These are phyloP conservation scores for Drosophila quadrilineata DNA, from an alignment of 1,140 invertebrate species.

Conservation along the genomic window DNA sequence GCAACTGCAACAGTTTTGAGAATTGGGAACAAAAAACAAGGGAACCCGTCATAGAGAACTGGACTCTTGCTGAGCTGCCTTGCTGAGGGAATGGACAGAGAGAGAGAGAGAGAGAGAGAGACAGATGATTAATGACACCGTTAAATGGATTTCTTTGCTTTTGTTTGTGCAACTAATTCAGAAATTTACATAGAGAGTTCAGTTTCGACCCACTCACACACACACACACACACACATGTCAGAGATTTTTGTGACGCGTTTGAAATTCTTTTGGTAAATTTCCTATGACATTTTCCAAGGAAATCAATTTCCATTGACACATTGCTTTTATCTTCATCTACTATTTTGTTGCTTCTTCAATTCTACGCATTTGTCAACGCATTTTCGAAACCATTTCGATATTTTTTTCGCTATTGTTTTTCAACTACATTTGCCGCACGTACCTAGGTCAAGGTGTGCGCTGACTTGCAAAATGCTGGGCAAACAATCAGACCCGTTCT, in stretches of 20 bases:
- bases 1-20: conserved; percentile 1
- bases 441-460: too few species aligned
- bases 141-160: conserved; percentile 41
- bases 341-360: conserved; percentile 8
- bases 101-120: conserved; percentile 9
- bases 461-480: too few species aligned
- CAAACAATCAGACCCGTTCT: too few species aligned
- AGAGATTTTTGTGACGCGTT: conserved; percentile 6
- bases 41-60: conserved; percentile 16
- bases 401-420: too few species aligned
- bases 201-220: not conserved
- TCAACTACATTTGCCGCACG: too few species aligned
- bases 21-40: too few species aligned
- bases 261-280: conserved; percentile 50
- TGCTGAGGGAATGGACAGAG: conserved; percentile 4
- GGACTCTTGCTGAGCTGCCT: conserved; percentile 45
- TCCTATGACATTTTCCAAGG: conserved; percentile 35
- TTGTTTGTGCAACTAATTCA: conserved; percentile 54
- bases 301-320: conserved; percentile 47
- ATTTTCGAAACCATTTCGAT: too few species aligned
- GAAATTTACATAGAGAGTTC: conserved; percentile 46
- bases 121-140: conserved; percentile 51
- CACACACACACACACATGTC: not conserved
- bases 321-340: not conserved
- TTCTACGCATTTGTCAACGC: not conserved